Evolutionary conservation across 2,113 vertebrate species (phyloP).

Genomic region (Noctilio leporinus): DNA sequence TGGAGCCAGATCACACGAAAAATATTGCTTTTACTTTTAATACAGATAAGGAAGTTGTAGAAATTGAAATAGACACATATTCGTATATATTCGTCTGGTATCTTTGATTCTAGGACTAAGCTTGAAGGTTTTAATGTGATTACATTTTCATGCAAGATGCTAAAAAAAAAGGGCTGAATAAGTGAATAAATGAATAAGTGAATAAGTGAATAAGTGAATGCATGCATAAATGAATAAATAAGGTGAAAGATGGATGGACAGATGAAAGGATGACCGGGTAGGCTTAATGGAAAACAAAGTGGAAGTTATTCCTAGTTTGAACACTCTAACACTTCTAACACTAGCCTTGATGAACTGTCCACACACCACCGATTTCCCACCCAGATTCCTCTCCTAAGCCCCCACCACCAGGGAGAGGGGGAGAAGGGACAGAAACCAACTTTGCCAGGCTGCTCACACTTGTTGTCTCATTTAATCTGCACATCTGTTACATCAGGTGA

Average conservation of each 20-base stretch:
- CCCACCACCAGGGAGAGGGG: neutral
- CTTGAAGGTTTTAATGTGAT: neutral
- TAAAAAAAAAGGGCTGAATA: neutral
- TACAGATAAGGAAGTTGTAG: neutral
- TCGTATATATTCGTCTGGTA: neutral
- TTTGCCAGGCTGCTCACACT: neutral
- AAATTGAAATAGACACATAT: neutral
- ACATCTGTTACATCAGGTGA: neutral
- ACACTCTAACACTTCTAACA: no score
- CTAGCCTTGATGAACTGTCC: neutral
- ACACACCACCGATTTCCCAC: neutral
- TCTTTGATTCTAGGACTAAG: neutral
- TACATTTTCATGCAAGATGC: neutral
- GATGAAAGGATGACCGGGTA: neutral
- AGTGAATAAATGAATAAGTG: neutral
- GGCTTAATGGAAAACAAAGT: neutral
- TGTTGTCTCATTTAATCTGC: neutral
- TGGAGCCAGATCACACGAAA: neutral
- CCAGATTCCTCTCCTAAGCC: no score
- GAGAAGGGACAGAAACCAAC: no score
- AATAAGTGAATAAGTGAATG: neutral
- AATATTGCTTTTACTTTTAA: neutral
- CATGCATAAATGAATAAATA: neutral
- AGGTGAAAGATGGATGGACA: neutral
- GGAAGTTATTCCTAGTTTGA: neutral